Evolutionary conservation across 2,113 vertebrate species (phyloP).

Genomic region (Conger conger): DNA sequence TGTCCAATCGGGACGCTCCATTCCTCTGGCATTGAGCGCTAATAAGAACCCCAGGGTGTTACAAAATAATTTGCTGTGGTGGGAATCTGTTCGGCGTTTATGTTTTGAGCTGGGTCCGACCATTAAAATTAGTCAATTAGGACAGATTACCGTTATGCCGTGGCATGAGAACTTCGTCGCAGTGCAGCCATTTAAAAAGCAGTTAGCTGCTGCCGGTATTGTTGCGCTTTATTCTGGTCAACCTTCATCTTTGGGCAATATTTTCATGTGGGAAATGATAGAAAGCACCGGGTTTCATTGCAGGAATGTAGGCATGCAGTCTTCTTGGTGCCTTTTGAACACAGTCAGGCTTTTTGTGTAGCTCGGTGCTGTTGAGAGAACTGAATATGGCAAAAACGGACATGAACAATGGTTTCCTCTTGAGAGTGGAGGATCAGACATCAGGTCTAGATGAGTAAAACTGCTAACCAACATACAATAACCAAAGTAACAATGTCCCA

Average conservation of each 20-base stretch:
- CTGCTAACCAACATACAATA: neutral
- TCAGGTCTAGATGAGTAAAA: neutral
- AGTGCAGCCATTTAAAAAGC: neutral
- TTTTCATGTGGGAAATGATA: neutral
- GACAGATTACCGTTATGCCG: slow-evolving; percentile 12
- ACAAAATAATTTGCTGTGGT: neutral
- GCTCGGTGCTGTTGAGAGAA: neutral
- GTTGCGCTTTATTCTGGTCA: neutral
- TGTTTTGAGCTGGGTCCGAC: neutral
- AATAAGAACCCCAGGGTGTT: neutral
- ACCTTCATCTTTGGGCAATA: neutral
- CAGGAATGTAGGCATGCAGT: neutral
- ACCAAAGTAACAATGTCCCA: neutral
- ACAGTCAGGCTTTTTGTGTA: neutral
- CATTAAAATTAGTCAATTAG: neutral
- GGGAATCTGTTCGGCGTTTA: neutral
- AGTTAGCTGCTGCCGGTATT: neutral
- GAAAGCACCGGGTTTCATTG: neutral
- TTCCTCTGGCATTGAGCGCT: neutral
- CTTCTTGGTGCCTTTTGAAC: neutral
- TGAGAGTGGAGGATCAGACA: neutral
- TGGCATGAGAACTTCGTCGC: neutral
- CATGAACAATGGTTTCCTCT: neutral
- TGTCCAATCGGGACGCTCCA: too few relatives aligned
- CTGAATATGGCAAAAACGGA: neutral